phyloP scores from a whole-genome alignment of 2,888 invertebrate species.

The Leptopilina drosophilae region DNA sequence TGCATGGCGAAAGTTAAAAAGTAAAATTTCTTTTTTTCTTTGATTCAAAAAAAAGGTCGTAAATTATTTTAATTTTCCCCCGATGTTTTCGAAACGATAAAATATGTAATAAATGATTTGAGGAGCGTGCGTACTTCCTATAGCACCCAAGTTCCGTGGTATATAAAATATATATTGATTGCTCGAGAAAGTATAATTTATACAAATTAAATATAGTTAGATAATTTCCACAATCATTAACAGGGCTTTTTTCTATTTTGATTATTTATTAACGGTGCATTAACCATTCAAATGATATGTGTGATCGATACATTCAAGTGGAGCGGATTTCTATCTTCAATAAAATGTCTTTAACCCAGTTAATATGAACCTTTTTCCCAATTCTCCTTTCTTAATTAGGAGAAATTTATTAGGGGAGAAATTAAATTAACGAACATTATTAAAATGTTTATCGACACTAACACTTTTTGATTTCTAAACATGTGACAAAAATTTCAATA shows the following conservation, averaged over 20 bases:
- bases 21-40: too few species aligned
- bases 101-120: background rate
- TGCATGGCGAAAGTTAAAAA: background rate
- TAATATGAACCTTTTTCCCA: background rate
- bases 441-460: background rate
- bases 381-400: too few species aligned
- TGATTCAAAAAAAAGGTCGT: too few species aligned
- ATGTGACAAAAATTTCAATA: background rate
- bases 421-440: too few species aligned
- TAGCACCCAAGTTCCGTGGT: background rate
- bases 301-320: conserved; percentile 1
- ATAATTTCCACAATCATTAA: conserved; percentile 9
- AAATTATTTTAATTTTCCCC: too few species aligned
- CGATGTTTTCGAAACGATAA: background rate
- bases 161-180: background rate
- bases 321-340: conserved; percentile 17
- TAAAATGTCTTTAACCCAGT: background rate
- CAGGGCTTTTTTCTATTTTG: background rate
- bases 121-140: background rate
- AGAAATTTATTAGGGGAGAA: too few species aligned
- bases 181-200: conserved; percentile 13
- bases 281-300: background rate
- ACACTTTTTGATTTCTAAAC: background rate
- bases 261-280: background rate
- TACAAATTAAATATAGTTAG: conserved; percentile 13